Evolutionary conservation across 1,140 invertebrate species (phyloP), one percentile per base, ranked within the genome.

Genomic region (Dysdera silvatica): DNA sequence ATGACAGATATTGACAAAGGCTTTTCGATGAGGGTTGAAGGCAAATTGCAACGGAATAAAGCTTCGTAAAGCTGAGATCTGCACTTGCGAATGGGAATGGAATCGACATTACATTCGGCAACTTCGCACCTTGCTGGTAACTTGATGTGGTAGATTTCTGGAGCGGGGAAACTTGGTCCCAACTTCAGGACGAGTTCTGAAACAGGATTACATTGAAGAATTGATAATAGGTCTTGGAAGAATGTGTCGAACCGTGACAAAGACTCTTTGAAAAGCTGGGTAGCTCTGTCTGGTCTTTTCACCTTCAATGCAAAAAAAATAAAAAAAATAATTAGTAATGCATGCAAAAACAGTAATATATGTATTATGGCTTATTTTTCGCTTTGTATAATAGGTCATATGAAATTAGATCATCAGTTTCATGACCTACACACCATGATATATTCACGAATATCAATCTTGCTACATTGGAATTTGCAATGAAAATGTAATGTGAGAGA

Each of bases 151-250:
- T 63, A 51, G 24, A 63, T 32, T 23, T 63, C 61, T 2, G 61
- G 61, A 49, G 14, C 31, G 43, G 51, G 55, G 52, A 56, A 55
- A 31, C 56, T 63, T 8, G 61, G 20, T 31, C 61, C 61, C 8
- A 63, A 40, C 20, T 56, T 63, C 45, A 63, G 32, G 10, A 63
- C 61, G 2, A 63, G 28, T 41, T 63, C 61, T 24, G 40, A 33
- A 8, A 63, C 61, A 37, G 55, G 33, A 37, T 63, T 24, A 31
- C 31, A 40, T 28, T 48, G n/a, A 2, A 63, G 26, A 16, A 56
- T 47, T 8, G 0, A 14, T 16, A 12, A 24, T 1, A 63, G 33
- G 8, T 63, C 18, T 5, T 31, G 48, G 33, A 63, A 63, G 20
- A 63, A 56, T 14, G 37, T 20, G 26, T 55, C 51, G 41, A 63